These are phyloP conservation scores for Arenaria interpres DNA, from an alignment of 2,113 vertebrate genomes.

Conservation along the genomic window DNA sequence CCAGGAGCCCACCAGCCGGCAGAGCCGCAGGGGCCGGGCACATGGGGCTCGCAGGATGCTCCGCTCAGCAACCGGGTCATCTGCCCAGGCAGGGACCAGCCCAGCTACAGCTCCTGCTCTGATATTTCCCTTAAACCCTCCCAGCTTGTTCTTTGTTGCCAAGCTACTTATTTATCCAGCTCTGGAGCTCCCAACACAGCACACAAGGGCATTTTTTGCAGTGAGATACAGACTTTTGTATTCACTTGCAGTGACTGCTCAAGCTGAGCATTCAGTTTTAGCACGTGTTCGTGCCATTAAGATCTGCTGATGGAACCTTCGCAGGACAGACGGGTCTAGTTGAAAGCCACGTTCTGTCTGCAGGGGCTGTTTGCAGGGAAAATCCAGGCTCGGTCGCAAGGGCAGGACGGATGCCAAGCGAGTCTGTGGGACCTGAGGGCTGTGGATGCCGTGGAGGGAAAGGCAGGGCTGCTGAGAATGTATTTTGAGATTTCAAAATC, in stretches of 20 bases:
- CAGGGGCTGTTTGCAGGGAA: fast-evolving
- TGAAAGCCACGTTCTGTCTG: background rate
- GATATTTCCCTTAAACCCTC: background rate
- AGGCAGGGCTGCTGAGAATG: background rate
- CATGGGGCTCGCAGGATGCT: fast-evolving
- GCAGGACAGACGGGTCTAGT: background rate
- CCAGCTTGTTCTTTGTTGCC: background rate
- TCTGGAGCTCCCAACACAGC: background rate
- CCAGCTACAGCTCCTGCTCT: background rate
- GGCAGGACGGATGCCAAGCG: fast-evolving
- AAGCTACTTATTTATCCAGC: background rate
- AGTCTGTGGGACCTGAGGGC: fast-evolving
- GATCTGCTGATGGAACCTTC: background rate
- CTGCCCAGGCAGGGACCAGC: fast-evolving
- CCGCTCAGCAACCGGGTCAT: fast-evolving
- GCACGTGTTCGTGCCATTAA: fast-evolving
- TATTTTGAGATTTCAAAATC: background rate
- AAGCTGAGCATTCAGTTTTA: background rate
- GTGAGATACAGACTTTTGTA: background rate
- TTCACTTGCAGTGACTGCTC: fast-evolving
- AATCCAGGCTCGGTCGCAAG: fast-evolving
- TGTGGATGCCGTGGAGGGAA: background rate
- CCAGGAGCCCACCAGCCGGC: background rate
- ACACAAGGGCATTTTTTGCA: fast-evolving
- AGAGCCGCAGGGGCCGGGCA: fast-evolving